phyloP scores from a whole-genome alignment of 2,888 invertebrate genomes.

The Actias luna region DNA sequence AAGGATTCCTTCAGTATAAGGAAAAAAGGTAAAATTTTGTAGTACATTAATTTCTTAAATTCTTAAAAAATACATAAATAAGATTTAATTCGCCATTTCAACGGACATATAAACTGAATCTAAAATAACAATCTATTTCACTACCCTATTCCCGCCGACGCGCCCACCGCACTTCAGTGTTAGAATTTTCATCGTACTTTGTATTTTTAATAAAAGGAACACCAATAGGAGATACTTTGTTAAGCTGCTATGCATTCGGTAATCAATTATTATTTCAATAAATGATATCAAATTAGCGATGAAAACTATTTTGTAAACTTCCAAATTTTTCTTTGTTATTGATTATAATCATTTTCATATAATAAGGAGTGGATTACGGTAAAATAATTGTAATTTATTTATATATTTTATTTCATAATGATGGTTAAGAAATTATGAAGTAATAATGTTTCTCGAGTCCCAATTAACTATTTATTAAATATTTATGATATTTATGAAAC shows the following conservation, averaged over 20 bases:
- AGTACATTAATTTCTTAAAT: neutral
- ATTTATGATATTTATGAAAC: constrained; percentile 54
- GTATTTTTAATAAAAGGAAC: constrained; percentile 35
- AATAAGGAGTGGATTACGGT: too few species aligned
- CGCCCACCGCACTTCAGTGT: constrained; percentile 29
- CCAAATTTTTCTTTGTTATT: neutral
- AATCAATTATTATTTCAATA: neutral
- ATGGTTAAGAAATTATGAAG: too few species aligned
- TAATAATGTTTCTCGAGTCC: neutral
- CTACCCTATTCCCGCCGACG: constrained; percentile 36
- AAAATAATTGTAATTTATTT: neutral
- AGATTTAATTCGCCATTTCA: constrained; percentile 18
- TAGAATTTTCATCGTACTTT: constrained; percentile 39
- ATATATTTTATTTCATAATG: neutral
- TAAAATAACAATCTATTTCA: constrained; percentile 57
- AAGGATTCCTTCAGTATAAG: too few species aligned
- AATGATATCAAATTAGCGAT: neutral
- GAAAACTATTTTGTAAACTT: neutral
- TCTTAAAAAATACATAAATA: constrained; percentile 1
- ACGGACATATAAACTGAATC: constrained; percentile 44
- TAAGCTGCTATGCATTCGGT: neutral
- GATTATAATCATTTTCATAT: neutral
- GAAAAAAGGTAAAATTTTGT: too few species aligned
- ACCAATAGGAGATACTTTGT: constrained; percentile 31
- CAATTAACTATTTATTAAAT: constrained; percentile 38